phyloP scores from a whole-genome alignment of 2,888 invertebrate genomes.

The Chalcis sispes region DNA sequence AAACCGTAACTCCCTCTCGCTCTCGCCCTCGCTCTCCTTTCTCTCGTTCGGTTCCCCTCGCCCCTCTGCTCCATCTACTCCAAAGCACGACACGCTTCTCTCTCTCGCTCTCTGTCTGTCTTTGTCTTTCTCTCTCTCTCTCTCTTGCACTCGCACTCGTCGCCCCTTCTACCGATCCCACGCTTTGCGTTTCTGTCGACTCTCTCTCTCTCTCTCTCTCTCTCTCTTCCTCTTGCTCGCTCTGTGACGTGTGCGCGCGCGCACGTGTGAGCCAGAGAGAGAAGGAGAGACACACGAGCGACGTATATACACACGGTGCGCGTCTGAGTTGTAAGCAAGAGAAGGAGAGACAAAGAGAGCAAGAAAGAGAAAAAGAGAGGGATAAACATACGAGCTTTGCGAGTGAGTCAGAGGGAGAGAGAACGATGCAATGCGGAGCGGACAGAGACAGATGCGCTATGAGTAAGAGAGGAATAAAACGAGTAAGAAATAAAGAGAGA shows the following conservation, averaged over 20 bases:
- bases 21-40: conserved; percentile 52
- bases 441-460: conserved; percentile 41
- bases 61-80: conserved; percentile 1
- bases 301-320: not conserved
- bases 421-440: not conserved
- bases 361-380: not conserved
- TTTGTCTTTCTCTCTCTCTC: conserved; percentile 21
- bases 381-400: not conserved
- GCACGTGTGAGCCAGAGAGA: conserved; percentile 48
- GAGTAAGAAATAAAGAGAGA: conserved; percentile 36
- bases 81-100: conserved; percentile 12
- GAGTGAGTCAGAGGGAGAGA: conserved; percentile 11
- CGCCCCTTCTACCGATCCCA: conserved; percentile 38
- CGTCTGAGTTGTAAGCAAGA: no score
- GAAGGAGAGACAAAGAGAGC: conserved; percentile 9
- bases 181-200: conserved; percentile 49
- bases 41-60: conserved; percentile 38
- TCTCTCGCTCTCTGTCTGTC: conserved; percentile 8
- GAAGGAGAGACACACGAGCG: no score
- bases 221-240: conserved; percentile 1
- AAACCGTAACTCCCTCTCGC: conserved; percentile 28
- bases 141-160: conserved; percentile 35
- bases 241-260: conserved; percentile 52
- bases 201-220: conserved; percentile 54
- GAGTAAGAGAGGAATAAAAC: conserved; percentile 34